Percentiles rank a stretch among this genome's conserved stretches.
phyloP scores from a whole-genome alignment of 2,888 invertebrate species.

The Labia minor region DNA sequence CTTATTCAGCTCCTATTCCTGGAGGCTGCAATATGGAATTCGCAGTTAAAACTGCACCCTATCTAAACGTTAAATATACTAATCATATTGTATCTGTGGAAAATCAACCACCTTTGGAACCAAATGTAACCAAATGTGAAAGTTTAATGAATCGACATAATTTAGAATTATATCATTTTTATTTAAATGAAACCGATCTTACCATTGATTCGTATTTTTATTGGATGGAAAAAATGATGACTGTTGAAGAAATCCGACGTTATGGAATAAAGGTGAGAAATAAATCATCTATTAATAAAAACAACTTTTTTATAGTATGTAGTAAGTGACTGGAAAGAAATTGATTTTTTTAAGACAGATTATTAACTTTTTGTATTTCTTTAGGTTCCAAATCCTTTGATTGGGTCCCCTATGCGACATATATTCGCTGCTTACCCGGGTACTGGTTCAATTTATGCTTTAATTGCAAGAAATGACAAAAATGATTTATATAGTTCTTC shows the following conservation, averaged over 20 bases:
- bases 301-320: slow-evolving; percentile 17
- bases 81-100: slow-evolving; percentile 43
- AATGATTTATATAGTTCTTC: slow-evolving; percentile 40
- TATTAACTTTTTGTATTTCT: not conserved
- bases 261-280: slow-evolving; percentile 44
- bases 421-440: slow-evolving; percentile 50
- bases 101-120: slow-evolving; percentile 31
- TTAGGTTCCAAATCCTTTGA: slow-evolving; percentile 32
- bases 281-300: slow-evolving; percentile 15
- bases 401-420: slow-evolving; percentile 36
- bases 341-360: not conserved
- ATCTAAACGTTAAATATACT: slow-evolving; percentile 38
- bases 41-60: slow-evolving; percentile 49
- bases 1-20: slow-evolving; percentile 59
- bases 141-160: slow-evolving; percentile 36
- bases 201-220: slow-evolving; percentile 47
- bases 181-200: slow-evolving; percentile 47
- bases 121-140: slow-evolving; percentile 37
- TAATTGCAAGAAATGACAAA: slow-evolving; percentile 39
- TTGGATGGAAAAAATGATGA: slow-evolving; percentile 50
- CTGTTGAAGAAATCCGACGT: slow-evolving; percentile 41
- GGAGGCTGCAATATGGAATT: slow-evolving; percentile 70
- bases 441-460: slow-evolving; percentile 48
- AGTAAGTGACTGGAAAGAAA: no score
- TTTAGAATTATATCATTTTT: slow-evolving; percentile 51